Percentiles rank a stretch among this genome's conserved stretches.
These are phyloP conservation scores for Pachypanchax playfairii DNA, from an alignment of 2,113 vertebrate species.

Conservation along the genomic window DNA sequence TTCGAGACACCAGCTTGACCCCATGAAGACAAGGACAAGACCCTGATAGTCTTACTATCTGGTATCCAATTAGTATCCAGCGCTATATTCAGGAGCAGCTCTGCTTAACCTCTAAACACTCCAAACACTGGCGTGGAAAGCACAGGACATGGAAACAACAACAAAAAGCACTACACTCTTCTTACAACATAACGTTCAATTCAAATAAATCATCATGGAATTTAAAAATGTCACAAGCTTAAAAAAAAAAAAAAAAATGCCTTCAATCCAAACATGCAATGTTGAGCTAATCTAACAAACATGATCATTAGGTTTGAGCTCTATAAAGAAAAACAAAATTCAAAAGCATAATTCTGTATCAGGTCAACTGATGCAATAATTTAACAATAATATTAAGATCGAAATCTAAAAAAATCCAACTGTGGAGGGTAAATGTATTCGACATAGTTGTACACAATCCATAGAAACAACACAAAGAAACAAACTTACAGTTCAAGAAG, in stretches of 20 bases:
- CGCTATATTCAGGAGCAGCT: conserved; percentile 25
- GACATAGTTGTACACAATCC: conserved; percentile 31
- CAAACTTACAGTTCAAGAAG: background rate
- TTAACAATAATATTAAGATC: conserved; percentile 55
- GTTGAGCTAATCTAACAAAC: conserved; percentile 41
- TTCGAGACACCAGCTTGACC: background rate
- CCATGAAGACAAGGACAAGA: conserved; percentile 5
- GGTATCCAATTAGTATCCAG: conserved; percentile 27
- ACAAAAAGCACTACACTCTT: conserved; percentile 41
- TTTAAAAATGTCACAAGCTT: conserved; percentile 51
- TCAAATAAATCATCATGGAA: conserved; percentile 15
- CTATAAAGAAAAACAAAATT: conserved; percentile 36
- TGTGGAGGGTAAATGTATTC: conserved; percentile 37
- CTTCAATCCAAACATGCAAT: conserved; percentile 2
- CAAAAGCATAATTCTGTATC: conserved; percentile 53
- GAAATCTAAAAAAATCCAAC: conserved; percentile 51
- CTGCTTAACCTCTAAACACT: conserved; percentile 48
- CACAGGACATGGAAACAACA: conserved; percentile 15
- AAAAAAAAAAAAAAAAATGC: conserved; percentile 33
- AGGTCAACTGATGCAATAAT: conserved; percentile 81
- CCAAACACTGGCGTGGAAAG: conserved; percentile 52
- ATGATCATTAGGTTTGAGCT: conserved; percentile 28
- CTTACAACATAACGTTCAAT: conserved; percentile 45
- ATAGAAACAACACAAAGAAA: background rate
- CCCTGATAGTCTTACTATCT: background rate